Conservation (phyloP, 2,113 vertebrate species). For the Rattus norvegicus region DNA sequence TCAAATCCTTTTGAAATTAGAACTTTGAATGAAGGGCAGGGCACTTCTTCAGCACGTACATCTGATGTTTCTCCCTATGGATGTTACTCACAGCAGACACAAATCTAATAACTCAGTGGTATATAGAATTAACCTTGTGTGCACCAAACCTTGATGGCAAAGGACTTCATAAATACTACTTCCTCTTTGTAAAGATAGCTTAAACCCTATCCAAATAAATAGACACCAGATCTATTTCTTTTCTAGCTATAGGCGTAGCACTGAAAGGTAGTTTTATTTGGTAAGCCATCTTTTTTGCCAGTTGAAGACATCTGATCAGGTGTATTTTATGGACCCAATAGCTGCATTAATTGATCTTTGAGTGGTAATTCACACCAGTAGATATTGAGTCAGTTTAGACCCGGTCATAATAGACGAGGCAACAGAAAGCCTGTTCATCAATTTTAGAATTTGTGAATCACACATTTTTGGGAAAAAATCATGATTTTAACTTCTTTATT, state of each 20-base stretch:
- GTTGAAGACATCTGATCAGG: not conserved
- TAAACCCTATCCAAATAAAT: not conserved
- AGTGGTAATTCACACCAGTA: conserved; percentile 31
- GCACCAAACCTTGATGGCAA: not conserved
- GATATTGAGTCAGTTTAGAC: not conserved
- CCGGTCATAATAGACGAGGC: not conserved
- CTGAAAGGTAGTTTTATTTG: not conserved
- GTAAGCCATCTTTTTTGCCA: not conserved
- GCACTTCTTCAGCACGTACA: not conserved
- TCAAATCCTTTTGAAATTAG: conserved; percentile 67
- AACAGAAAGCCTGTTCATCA: not conserved
- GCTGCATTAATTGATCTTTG: not conserved
- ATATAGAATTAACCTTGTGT: not conserved
- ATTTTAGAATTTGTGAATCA: not conserved
- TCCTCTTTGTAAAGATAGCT: not conserved
- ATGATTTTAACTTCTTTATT: conserved; percentile 7
- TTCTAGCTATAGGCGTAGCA: not conserved
- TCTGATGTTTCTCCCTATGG: conserved; percentile 31
- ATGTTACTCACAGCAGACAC: conserved; percentile 18
- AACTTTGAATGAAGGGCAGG: conserved; percentile 27
- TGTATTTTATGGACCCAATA: not conserved
- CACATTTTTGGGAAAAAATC: not conserved
- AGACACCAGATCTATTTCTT: not conserved
- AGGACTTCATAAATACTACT: not conserved
- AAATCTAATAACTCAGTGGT: conserved; percentile 67